Evolutionary conservation across 2,113 vertebrate species (phyloP).

Genomic region (Ammospiza caudacuta): DNA sequence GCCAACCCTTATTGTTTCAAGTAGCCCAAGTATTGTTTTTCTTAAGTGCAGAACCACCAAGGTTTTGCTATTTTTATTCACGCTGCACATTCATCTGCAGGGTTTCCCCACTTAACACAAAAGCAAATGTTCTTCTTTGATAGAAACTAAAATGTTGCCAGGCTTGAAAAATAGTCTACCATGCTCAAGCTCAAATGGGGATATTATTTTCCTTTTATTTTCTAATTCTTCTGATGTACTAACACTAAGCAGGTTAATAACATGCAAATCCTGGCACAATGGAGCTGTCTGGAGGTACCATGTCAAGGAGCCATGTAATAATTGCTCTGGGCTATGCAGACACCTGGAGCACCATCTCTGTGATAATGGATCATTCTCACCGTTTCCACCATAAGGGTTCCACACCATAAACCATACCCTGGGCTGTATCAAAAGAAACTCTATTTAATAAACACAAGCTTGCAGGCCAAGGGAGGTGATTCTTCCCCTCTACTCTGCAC

Average conservation of each 20-base stretch:
- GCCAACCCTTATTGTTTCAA: slow-evolving; percentile 12
- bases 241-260: slow-evolving; percentile 26
- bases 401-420: background rate
- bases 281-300: slow-evolving; percentile 18
- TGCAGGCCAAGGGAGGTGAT: background rate
- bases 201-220: slow-evolving; percentile 27
- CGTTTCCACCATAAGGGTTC: background rate
- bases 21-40: background rate
- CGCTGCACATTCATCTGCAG: background rate
- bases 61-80: slow-evolving; percentile 7
- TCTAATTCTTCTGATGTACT: background rate
- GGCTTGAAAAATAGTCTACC: background rate
- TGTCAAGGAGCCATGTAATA: background rate
- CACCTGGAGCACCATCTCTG: slow-evolving; percentile 11
- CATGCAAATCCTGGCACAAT: slow-evolving; percentile 36
- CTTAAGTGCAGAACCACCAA: background rate
- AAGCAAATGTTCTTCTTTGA: background rate
- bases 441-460: too few species aligned
- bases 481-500: background rate
- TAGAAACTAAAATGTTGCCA: background rate
- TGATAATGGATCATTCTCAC: background rate
- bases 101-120: background rate
- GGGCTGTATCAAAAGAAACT: background rate
- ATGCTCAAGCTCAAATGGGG: background rate
- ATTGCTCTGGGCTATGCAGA: background rate